Conservation (phyloP, 1,140 invertebrate species). For the Sarcophaga peregrina region DNA sequence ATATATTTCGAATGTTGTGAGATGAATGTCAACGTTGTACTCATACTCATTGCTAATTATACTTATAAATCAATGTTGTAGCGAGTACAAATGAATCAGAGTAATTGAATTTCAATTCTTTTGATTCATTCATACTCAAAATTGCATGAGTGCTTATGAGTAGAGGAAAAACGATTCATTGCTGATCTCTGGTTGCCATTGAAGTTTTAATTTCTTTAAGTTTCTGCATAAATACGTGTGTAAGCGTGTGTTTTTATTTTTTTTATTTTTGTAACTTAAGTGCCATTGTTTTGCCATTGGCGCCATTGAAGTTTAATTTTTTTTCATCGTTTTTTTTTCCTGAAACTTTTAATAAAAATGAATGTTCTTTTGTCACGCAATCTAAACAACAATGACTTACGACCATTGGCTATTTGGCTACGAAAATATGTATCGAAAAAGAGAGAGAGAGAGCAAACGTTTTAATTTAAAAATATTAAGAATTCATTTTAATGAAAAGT, state of each 20-base stretch:
- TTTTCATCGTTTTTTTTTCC: too few relatives aligned
- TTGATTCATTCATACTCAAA: too few relatives aligned
- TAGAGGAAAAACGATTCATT: too few relatives aligned
- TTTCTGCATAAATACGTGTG: not conserved
- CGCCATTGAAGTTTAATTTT: conserved; percentile 24
- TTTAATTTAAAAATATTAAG: conserved; percentile 14
- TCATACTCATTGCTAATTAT: too few relatives aligned
- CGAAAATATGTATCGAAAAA: not conserved
- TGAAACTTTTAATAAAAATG: conserved; percentile 36
- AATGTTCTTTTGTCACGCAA: conserved; percentile 47
- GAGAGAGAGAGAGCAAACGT: not conserved
- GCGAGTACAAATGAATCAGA: too few relatives aligned
- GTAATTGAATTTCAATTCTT: too few relatives aligned
- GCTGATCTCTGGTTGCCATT: too few relatives aligned
- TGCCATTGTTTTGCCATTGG: conserved; percentile 17
- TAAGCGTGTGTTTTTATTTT: not conserved
- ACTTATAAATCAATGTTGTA: too few relatives aligned
- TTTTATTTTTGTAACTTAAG: not conserved
- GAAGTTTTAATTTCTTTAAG: too few relatives aligned
- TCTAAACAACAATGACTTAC: conserved; percentile 45
- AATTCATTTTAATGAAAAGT: conserved; percentile 5
- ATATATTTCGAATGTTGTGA: too few relatives aligned
- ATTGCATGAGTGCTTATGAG: too few relatives aligned
- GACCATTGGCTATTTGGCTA: conserved; percentile 13
- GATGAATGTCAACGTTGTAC: too few relatives aligned